Conservation (phyloP, 2,113 vertebrate species). For the Dendropsophus ebraccatus region DNA sequence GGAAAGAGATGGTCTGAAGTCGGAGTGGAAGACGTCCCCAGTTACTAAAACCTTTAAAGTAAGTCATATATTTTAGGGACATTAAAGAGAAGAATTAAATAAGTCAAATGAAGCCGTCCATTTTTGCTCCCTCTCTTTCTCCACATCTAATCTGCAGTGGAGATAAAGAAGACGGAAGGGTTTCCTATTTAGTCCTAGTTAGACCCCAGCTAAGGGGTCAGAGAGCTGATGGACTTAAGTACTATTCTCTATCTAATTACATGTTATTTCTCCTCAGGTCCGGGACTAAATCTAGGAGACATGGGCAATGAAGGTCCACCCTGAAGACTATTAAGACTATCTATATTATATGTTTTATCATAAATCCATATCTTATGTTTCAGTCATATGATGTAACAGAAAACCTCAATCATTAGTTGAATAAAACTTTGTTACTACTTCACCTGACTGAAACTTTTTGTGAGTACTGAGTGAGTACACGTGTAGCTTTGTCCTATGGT, state of each 20-base stretch:
- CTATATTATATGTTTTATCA: neutral
- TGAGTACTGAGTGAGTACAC: neutral
- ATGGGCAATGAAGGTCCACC: neutral
- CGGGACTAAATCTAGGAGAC: neutral
- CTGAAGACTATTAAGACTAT: neutral
- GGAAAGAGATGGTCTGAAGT: constrained; percentile 48
- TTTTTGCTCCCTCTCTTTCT: neutral
- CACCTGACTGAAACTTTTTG: neutral
- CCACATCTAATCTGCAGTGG: too few relatives aligned
- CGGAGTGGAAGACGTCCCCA: constrained; percentile 10
- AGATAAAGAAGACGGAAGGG: too few relatives aligned
- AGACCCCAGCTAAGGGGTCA: too few relatives aligned
- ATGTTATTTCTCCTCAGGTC: neutral
- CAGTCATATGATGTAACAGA: neutral
- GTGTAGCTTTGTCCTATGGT: neutral
- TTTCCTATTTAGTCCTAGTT: too few relatives aligned
- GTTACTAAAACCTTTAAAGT: neutral
- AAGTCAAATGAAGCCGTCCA: neutral
- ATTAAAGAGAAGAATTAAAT: neutral
- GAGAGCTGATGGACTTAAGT: too few relatives aligned
- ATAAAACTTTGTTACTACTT: constrained; percentile 11
- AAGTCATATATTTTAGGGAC: constrained; percentile 19
- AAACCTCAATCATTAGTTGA: neutral
- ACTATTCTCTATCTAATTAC: neutral
- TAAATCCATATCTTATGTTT: constrained; percentile 15